phyloP scores from a whole-genome alignment of 2,113 vertebrate genomes.

The Sarotherodon lohbergeri region DNA sequence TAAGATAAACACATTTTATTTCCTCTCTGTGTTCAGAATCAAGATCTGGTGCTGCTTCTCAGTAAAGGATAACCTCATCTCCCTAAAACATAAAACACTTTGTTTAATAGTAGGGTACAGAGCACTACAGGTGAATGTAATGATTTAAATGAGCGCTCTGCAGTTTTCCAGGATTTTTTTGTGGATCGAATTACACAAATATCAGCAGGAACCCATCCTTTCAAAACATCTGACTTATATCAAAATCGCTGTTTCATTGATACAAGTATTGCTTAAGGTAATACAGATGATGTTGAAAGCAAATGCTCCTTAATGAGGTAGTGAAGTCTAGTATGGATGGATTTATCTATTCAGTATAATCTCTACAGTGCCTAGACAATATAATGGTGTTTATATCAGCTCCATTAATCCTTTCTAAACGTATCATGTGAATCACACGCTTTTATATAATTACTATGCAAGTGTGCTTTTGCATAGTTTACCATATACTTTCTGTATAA shows the following conservation, averaged over 20 bases:
- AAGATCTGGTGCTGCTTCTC: neutral
- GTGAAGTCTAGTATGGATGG: neutral
- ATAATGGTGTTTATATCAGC: neutral
- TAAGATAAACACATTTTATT: neutral
- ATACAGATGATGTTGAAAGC: neutral
- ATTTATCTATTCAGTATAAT: neutral
- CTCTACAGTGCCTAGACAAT: accelerated
- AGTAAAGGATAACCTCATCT: neutral
- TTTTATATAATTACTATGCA: neutral
- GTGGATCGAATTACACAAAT: neutral
- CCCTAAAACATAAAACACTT: neutral
- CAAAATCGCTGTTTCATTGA: neutral
- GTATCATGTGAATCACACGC: neutral
- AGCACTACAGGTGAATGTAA: neutral
- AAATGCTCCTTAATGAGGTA: neutral
- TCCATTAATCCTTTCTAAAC: neutral
- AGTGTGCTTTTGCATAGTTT: neutral
- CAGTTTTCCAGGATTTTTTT: neutral
- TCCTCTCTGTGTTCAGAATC: neutral
- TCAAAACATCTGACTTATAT: neutral
- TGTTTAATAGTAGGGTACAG: neutral
- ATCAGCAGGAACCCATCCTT: neutral
- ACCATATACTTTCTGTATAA: neutral
- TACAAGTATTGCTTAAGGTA: neutral
- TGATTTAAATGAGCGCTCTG: neutral